These are phyloP conservation scores for Dipodomys spectabilis DNA, from an alignment of 2,113 vertebrate genomes.

Conservation along the genomic window DNA sequence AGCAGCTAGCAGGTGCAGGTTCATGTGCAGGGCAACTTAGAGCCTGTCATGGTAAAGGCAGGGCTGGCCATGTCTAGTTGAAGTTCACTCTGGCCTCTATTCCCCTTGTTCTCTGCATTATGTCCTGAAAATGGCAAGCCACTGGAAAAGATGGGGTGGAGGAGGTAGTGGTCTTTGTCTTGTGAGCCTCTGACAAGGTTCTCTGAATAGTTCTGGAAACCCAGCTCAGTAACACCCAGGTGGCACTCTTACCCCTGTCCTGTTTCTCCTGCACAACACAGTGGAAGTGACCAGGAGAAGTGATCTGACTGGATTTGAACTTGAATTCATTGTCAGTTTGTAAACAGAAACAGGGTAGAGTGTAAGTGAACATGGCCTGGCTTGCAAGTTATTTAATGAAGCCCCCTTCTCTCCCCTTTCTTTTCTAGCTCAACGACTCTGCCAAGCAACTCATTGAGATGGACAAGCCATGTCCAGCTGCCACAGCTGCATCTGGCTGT, in stretches of 20 bases:
- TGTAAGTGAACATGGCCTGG: background rate
- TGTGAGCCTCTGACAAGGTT: too few species aligned
- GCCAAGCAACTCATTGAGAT: constrained; percentile 98
- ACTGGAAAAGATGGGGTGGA: background rate
- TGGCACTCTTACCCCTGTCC: fast-evolving
- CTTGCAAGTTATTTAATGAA: background rate
- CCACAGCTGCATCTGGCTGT: constrained; percentile 82
- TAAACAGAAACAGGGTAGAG: background rate
- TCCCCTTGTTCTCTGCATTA: background rate
- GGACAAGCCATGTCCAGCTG: constrained; percentile 90
- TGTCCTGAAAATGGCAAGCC: background rate
- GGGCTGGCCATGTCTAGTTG: background rate
- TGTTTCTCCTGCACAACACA: background rate
- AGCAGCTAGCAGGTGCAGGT: too few species aligned
- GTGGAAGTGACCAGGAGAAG: background rate
- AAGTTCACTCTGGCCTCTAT: background rate
- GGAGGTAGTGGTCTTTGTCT: background rate
- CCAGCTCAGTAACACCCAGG: background rate
- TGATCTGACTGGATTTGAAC: too few species aligned
- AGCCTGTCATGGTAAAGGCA: background rate
- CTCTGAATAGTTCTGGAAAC: background rate
- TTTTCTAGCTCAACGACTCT: constrained; percentile 93
- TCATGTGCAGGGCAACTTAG: too few species aligned
- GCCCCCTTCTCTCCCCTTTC: background rate
- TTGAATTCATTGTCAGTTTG: background rate